A percentile compares a stretch with the other conserved stretches of the same genome.
Conservation (phyloP, 2,888 invertebrate genomes). For the Synanthedon tipuliformis region DNA sequence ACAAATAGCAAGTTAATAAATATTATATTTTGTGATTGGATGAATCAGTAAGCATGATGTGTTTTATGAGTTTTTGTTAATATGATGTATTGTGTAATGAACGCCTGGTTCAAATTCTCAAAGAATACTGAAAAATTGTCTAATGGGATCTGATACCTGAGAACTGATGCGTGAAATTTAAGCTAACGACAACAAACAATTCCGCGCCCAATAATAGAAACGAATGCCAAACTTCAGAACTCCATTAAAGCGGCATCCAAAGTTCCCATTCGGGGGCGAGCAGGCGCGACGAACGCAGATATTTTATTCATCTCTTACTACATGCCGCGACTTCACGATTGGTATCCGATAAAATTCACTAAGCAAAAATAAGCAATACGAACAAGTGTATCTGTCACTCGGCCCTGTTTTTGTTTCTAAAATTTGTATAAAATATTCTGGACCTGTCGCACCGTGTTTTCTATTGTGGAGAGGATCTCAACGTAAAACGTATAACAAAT, state of each 20-base stretch:
- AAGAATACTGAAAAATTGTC: slow-evolving; percentile 8
- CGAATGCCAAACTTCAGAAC: slow-evolving; percentile 58
- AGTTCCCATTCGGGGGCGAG: slow-evolving; percentile 51
- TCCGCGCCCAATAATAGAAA: slow-evolving; percentile 51
- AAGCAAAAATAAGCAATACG: slow-evolving; percentile 62
- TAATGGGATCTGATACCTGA: slow-evolving; percentile 47
- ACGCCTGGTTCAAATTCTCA: too few relatives aligned
- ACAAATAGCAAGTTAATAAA: too few relatives aligned
- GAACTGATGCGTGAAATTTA: slow-evolving; percentile 55
- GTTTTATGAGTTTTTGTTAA: too few relatives aligned
- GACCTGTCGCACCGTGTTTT: slow-evolving; percentile 34
- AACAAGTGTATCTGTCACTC: slow-evolving; percentile 68
- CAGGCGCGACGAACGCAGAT: slow-evolving; percentile 48
- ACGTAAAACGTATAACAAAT: slow-evolving; percentile 1
- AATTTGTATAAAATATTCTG: slow-evolving; percentile 70
- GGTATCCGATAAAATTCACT: slow-evolving; percentile 56
- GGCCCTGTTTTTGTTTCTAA: slow-evolving; percentile 64
- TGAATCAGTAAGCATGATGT: too few relatives aligned
- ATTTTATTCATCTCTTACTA: slow-evolving; percentile 60
- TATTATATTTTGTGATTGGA: too few relatives aligned
- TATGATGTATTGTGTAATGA: too few relatives aligned
- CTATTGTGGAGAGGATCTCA: slow-evolving; percentile 2
- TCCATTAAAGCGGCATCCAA: slow-evolving; percentile 55
- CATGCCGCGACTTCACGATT: slow-evolving; percentile 50
- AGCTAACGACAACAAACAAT: slow-evolving; percentile 60